Evolutionary conservation across 2,797 vertebrate genomes (phyloP), one percentile per base, ranked within the genome.

Genomic region (Sebastes oblongus): DNA sequence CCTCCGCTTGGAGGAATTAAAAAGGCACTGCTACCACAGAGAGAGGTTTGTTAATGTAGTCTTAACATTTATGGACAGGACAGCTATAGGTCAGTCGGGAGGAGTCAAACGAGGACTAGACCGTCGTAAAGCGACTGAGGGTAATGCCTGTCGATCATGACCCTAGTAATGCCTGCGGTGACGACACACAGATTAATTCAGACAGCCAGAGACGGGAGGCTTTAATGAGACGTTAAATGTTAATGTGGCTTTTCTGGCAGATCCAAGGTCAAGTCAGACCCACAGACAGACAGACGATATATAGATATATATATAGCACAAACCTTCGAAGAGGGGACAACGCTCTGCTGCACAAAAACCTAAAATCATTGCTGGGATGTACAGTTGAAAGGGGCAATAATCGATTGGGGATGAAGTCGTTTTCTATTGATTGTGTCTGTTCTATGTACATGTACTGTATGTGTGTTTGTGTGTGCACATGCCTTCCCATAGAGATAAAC

Each of bases 311-410:
- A 86, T 92, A 93, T 92, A 94, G 93, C 93, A 94, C 93, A 95
- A 94, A 91, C 89, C 89, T 92, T 89, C 39, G 5, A 92, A 86
- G 89, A 92, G 91, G 89, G 90, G 88, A 91, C 89, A 89, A 93
- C 78, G 91, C 90, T 94, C 92, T 93, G 94, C 92, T 94, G 95
- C 95, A 95, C 95, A 95, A 95, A 92, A 92, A 94, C 89, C 81
- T 90, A 89, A 92, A 93, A 93, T 83, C 92, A 93, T 94, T 93
- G 94, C 94, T 95, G 95, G 93, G 93, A 95, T 94, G 94, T 95
- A 94, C 93, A 94, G 94, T 93, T 69, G 83, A 94, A 92, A 93
- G 93, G 94, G 94, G 93, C 94, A 95, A 95, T 95, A 95, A 95
- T 92, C 25, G 83, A 89, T 85, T 66, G 84, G 87, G 90, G 86